phyloP scores from a whole-genome alignment of 2,113 vertebrate species.

The Gnathonemus longibarbis region DNA sequence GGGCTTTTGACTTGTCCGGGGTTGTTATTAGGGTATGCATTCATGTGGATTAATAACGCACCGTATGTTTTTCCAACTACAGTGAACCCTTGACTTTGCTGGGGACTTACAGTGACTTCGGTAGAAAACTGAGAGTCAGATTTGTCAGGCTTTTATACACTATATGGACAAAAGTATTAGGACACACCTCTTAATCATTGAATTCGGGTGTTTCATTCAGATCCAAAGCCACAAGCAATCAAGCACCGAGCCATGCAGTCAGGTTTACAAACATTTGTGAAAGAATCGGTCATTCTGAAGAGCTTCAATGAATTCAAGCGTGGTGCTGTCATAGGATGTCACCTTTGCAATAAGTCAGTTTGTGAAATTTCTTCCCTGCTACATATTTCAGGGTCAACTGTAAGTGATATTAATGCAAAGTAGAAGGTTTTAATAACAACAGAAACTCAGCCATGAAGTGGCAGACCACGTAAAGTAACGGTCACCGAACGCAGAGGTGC shows the following conservation, averaged over 20 bases:
- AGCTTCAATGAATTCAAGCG: neutral
- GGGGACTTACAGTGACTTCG: neutral
- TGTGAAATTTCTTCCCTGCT: neutral
- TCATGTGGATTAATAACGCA: neutral
- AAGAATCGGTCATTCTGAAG: neutral
- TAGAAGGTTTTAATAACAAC: neutral
- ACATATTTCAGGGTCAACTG: neutral
- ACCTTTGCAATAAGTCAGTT: neutral
- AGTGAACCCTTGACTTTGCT: neutral
- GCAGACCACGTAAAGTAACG: neutral
- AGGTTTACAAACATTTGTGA: neutral
- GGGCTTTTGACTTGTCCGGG: neutral
- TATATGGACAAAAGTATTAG: neutral
- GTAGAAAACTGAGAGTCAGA: neutral
- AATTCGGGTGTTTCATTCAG: neutral
- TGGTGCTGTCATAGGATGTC: neutral
- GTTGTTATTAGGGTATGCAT: neutral
- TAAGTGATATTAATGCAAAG: neutral
- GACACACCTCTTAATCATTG: neutral
- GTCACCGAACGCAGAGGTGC: neutral
- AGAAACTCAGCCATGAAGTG: neutral
- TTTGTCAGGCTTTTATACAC: neutral
- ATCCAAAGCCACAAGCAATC: neutral
- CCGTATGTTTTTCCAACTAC: neutral
- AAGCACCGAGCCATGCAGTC: neutral